Evolutionary conservation across 2,113 vertebrate genomes (phyloP), one percentile per base, ranked within the genome.

Genomic region (Tympanuchus pallidicinctus): DNA sequence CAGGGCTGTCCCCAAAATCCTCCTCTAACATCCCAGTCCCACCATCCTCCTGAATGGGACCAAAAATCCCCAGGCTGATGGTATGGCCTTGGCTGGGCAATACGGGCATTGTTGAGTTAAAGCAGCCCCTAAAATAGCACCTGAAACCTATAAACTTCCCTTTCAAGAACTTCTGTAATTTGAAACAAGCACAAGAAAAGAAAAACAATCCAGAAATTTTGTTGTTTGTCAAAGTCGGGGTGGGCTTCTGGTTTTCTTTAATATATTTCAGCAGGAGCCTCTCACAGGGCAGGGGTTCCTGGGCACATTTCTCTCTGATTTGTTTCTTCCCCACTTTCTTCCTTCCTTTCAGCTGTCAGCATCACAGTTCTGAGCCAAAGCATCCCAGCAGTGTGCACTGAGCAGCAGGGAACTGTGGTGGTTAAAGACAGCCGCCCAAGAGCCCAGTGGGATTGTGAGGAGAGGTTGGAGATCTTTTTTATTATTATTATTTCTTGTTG

Each of bases 81-180:
- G 74, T 82, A 69, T 40, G 34, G 38, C 16, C 65, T 77, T 0
- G 6, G 12, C 85, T 71, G 47, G 80, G 65, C 80, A 81, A 82
- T 81, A 34, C 54, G 75, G 48, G 27, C 71, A 21, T 48, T 72
- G 79, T 54, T 66, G 32, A 80, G 80, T 43, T 90, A 45, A 94
- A 95, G 85, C 82, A 88, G 70, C 83, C 88, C 93, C 93, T 36
- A 67, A 84, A 96, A 96, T 96, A 96, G 95, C 65, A 96, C 86
- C 95, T 95, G 96, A 96, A 96, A 96, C 96, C 90, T 93, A 96
- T 90, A 96, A 96, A 96, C 96, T 96, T 96, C 96, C 96, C 96
- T 94, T 94, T 95, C 93, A 95, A 92, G 95, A 96, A 93, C 96
- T 96, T 96, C 95, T 95, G 96, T 96, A 95, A 96, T 96, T 93